A percentile compares a stretch with the other conserved stretches of the same genome.
These are phyloP conservation scores for Drosophila truncata DNA, from an alignment of 1,140 invertebrate genomes.

Conservation along the genomic window DNA sequence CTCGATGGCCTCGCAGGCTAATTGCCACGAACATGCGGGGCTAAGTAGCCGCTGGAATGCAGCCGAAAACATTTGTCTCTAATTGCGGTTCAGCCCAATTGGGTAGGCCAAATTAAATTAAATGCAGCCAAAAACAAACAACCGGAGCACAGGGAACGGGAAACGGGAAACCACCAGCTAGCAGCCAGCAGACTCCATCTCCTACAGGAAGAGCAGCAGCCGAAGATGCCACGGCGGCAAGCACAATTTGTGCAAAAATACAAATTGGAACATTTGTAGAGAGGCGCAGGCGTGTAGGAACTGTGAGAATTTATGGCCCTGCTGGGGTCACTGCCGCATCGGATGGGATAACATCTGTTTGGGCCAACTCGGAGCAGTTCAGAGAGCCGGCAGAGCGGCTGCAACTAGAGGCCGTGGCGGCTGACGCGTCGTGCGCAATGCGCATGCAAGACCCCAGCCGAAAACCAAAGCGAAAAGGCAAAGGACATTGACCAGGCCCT, in stretches of 20 bases:
- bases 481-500: conserved; percentile 74
- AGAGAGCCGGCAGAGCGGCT: conserved; percentile 10
- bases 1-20: conserved; percentile 56
- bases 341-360: conserved; percentile 75
- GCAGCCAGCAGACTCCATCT: conserved; percentile 12
- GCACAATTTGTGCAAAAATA: conserved; percentile 81
- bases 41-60: conserved; percentile 77
- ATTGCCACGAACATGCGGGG: conserved; percentile 76
- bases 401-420: background rate
- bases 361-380: conserved; percentile 10
- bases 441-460: conserved; percentile 66
- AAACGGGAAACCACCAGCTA: conserved; percentile 1
- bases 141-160: conserved; percentile 26
- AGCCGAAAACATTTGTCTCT: conserved; percentile 79
- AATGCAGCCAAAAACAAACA: conserved; percentile 67
- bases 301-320: conserved; percentile 82
- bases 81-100: conserved; percentile 80
- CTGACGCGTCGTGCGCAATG: conserved; percentile 80
- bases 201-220: conserved; percentile 32
- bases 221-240: conserved; percentile 43
- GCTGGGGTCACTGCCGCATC: conserved; percentile 74
- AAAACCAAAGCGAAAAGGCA: conserved; percentile 45
- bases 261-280: conserved; percentile 81
- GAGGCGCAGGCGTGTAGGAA: conserved; percentile 61
- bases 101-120: conserved; percentile 82